Evolutionary conservation across 2,113 vertebrate genomes (phyloP), one percentile per base, ranked within the genome.

Genomic region (Corapipo altera): DNA sequence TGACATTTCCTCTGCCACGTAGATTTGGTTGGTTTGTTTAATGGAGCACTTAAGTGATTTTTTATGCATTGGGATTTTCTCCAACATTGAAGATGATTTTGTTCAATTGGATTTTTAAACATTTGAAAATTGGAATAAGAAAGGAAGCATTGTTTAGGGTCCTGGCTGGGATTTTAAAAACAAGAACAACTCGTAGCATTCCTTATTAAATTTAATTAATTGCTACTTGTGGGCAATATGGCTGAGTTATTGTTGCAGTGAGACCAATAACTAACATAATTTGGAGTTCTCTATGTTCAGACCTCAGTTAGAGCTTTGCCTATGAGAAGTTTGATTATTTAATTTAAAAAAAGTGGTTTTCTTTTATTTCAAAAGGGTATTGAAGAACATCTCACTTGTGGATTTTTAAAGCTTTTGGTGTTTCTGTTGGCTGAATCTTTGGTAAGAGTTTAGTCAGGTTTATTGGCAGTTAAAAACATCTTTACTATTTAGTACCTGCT

Each of bases 181-280:
- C 52, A 82, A 76, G 59, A 96, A 90, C 79, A 52, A 59, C 57
- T 95, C 48, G 0, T 81, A 87, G 69, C 44, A 44, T 91, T 95
- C 76, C 65, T 65, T 92, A 92, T 96, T 96, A 95, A 96, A 94
- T 88, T 59, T 93, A 95, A 96, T 96, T 95, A 88, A 96, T 94
- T 94, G 85, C 92, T 95, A 41, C 83, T 92, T 5, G 0, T 93
- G 57, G 93, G 90, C 88, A 95, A 23, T 88, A 94, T 75, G 88
- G 57, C 69, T 75, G 71, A 91, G 41, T 95, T 94, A 92, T 27
- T 81, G 73, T 93, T 95, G 67, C 66, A 94, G n/a, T 54, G 95
- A 96, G 95, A 90, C 90, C 72, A 85, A 10, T 95, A 96, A 84
- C 55, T 91, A 94, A 85, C 1, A 30, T 95, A 92, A 93, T 65